phyloP scores from a whole-genome alignment of 2,888 invertebrate species.

The Ecdyonurus torrentis region DNA sequence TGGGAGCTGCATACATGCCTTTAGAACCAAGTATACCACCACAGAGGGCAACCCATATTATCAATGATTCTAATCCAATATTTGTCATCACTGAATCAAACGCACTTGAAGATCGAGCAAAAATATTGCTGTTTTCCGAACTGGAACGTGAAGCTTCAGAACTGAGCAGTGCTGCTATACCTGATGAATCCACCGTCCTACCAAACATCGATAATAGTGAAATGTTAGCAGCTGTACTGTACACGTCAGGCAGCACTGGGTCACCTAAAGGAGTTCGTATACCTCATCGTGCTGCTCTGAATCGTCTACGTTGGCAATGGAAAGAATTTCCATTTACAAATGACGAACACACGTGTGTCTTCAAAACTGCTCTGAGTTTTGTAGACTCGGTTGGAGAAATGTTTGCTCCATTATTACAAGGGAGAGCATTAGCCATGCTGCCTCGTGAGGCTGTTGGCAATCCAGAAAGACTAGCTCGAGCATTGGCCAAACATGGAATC shows the following conservation, averaged over 20 bases:
- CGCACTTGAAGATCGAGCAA: constrained; percentile 24
- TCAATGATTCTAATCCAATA: constrained; percentile 54
- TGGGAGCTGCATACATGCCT: constrained; percentile 71
- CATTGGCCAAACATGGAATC: constrained; percentile 54
- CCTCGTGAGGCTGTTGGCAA: constrained; percentile 56
- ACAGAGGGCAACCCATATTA: constrained; percentile 54
- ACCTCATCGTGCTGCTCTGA: constrained; percentile 56
- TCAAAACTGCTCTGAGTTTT: constrained; percentile 83
- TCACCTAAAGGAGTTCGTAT: constrained; percentile 77
- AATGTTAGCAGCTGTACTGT: constrained; percentile 53
- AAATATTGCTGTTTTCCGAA: neutral
- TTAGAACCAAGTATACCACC: constrained; percentile 56
- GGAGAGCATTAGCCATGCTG: constrained; percentile 51
- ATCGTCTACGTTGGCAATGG: constrained; percentile 82
- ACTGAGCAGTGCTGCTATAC: constrained; percentile 26
- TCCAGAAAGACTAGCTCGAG: constrained; percentile 51
- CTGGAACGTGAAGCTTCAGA: constrained; percentile 24
- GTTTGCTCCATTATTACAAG: constrained; percentile 67
- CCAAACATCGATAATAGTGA: constrained; percentile 4
- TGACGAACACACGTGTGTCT: constrained; percentile 54
- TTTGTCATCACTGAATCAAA: constrained; percentile 46
- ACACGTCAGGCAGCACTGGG: constrained; percentile 82
- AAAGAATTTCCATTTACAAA: constrained; percentile 53
- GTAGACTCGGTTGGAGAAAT: constrained; percentile 81
- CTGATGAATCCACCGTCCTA: constrained; percentile 23